A percentile compares a stretch with the other conserved stretches of the same genome.
Conservation (phyloP, 2,797 vertebrate genomes). For the Squalus acanthias region DNA sequence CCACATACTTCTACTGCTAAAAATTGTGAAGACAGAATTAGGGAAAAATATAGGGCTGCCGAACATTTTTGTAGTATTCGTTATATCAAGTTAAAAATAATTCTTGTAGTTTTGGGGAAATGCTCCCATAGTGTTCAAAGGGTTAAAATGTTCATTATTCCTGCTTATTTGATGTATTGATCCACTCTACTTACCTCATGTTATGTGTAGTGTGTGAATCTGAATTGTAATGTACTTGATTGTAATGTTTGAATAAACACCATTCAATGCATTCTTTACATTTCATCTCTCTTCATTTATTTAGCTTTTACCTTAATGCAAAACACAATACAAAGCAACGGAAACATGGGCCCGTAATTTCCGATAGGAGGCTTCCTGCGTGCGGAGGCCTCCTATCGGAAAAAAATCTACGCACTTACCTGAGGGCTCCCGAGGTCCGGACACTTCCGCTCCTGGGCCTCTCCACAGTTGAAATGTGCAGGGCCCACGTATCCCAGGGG, state of each 20-base stretch:
- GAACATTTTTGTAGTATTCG: not conserved
- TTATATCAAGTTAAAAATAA: not conserved
- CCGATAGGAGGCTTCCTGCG: too few species aligned
- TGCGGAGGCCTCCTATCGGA: too few species aligned
- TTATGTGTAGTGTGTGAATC: not conserved
- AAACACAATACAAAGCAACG: not conserved
- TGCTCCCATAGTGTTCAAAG: not conserved
- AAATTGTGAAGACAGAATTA: not conserved
- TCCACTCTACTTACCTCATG: not conserved
- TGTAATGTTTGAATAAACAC: not conserved
- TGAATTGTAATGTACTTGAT: not conserved
- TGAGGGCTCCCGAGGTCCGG: too few species aligned
- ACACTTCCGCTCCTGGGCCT: too few species aligned
- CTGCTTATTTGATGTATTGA: not conserved
- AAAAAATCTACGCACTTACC: too few species aligned
- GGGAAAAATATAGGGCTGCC: not conserved
- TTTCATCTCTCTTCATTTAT: not conserved
- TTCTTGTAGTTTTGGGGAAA: not conserved
- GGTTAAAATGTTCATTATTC: not conserved
- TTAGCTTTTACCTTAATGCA: not conserved
- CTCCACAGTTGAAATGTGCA: too few species aligned
- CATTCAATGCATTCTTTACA: not conserved
- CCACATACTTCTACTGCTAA: not conserved
- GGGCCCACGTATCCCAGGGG: too few species aligned
- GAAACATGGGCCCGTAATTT: not conserved